Percentiles rank a stretch among this genome's conserved stretches.
Conservation (phyloP, 2,888 invertebrate genomes). For the Chirona hameri region DNA sequence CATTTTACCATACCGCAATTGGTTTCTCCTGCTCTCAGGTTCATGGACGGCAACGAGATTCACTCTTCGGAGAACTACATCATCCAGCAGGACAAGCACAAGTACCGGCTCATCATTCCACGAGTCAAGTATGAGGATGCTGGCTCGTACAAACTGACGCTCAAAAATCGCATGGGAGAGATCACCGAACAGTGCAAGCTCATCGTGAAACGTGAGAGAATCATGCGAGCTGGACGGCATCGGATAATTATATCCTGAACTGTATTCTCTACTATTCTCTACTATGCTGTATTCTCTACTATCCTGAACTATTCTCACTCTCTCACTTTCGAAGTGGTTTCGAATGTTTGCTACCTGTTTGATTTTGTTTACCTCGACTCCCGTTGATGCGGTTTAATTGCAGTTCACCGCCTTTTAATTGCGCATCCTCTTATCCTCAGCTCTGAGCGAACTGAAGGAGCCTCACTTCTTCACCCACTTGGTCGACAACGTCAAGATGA, state of each 20-base stretch:
- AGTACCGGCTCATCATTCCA: slow-evolving; percentile 67
- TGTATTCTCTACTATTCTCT: too few relatives aligned
- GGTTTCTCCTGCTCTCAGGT: neutral
- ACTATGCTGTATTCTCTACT: too few relatives aligned
- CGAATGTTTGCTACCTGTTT: too few relatives aligned
- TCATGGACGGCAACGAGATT: slow-evolving; percentile 13
- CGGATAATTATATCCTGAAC: too few relatives aligned
- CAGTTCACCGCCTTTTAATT: too few relatives aligned
- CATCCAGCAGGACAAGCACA: slow-evolving; percentile 11
- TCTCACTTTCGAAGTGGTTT: too few relatives aligned
- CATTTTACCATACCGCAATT: too few relatives aligned
- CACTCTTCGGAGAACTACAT: slow-evolving; percentile 28
- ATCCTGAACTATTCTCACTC: too few relatives aligned
- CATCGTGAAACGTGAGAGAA: slow-evolving; percentile 64
- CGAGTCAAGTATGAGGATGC: slow-evolving; percentile 76
- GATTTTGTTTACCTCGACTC: too few relatives aligned
- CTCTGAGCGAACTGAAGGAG: slow-evolving; percentile 70
- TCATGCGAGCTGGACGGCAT: too few relatives aligned
- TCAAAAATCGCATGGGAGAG: slow-evolving; percentile 77
- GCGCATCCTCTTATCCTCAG: too few relatives aligned
- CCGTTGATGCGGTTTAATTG: too few relatives aligned
- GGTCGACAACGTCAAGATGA: slow-evolving; percentile 64
- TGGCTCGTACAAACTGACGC: slow-evolving; percentile 74
- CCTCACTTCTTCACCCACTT: slow-evolving; percentile 69
- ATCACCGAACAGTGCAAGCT: slow-evolving; percentile 70